Percentiles rank a stretch among this genome's conserved stretches.
These are phyloP conservation scores for Euthynnus affinis DNA, from an alignment of 2,797 vertebrate species.

Conservation along the genomic window DNA sequence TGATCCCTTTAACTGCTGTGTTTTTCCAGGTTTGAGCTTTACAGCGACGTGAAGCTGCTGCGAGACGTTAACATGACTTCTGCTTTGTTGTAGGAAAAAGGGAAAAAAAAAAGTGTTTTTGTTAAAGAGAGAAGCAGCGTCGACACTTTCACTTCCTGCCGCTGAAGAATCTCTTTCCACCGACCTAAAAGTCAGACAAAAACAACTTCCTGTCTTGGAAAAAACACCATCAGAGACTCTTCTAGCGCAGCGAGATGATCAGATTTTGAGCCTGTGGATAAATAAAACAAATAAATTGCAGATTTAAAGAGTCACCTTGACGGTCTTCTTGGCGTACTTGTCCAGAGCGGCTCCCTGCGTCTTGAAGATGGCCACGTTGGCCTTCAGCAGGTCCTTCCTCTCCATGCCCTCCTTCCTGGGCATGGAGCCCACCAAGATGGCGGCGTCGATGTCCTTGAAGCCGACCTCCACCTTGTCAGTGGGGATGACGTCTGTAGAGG, in stretches of 20 bases:
- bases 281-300: not conserved
- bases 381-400: conserved; percentile 97
- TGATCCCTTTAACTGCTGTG: conserved; percentile 5
- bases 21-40: not conserved
- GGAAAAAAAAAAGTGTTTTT: too few relatives aligned
- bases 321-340: conserved; percentile 96
- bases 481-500: conserved; percentile 90
- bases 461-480: conserved; percentile 95
- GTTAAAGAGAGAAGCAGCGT: not conserved
- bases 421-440: conserved; percentile 97
- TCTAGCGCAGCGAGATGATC: too few relatives aligned
- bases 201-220: not conserved
- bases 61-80: not conserved
- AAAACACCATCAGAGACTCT: too few relatives aligned
- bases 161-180: too few relatives aligned
- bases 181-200: not conserved
- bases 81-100: not conserved
- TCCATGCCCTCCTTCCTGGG: conserved; percentile 98
- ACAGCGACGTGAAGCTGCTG: not conserved
- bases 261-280: not conserved
- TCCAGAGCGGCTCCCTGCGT: conserved; percentile 94
- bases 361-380: conserved; percentile 97
- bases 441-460: conserved; percentile 95
- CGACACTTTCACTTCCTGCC: conserved; percentile 34
- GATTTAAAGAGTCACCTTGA: conserved; percentile 85